phyloP scores from a whole-genome alignment of 2,113 vertebrate genomes.

The Aleadryas rufinucha region DNA sequence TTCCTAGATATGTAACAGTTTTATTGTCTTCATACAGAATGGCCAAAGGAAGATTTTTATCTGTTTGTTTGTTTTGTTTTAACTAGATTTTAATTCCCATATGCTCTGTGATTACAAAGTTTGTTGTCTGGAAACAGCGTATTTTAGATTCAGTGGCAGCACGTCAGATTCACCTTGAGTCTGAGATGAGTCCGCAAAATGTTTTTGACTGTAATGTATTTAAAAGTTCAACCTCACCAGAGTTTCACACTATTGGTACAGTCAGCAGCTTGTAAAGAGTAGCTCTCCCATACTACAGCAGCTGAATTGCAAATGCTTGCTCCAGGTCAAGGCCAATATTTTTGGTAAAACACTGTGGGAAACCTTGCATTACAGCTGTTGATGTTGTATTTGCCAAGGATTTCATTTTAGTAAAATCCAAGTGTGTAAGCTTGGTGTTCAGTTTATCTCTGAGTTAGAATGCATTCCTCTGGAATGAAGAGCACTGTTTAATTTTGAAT shows the following conservation, averaged over 20 bases:
- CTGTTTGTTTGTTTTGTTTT: neutral
- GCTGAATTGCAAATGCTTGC: constrained; percentile 20
- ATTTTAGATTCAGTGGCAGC: neutral
- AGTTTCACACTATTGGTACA: neutral
- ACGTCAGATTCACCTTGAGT: neutral
- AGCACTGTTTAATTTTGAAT: neutral
- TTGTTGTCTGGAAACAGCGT: neutral
- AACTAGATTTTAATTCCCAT: neutral
- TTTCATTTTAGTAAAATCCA: neutral
- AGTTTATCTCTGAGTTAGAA: neutral
- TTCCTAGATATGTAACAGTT: neutral
- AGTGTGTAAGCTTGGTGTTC: neutral
- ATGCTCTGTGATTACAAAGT: neutral
- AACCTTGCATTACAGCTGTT: neutral
- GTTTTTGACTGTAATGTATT: neutral
- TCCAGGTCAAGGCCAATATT: constrained; percentile 11
- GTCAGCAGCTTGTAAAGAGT: constrained; percentile 19
- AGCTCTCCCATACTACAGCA: neutral
- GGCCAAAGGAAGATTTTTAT: neutral
- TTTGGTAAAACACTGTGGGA: constrained; percentile 17
- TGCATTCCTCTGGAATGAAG: neutral
- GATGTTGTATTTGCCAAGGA: constrained; percentile 14
- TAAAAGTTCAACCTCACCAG: neutral
- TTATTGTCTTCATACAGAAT: neutral
- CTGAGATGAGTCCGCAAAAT: neutral